Percentiles rank a stretch among this genome's conserved stretches.
Evolutionary conservation across 2,888 invertebrate species (phyloP).

Genomic region (Mycalesis mineus): DNA sequence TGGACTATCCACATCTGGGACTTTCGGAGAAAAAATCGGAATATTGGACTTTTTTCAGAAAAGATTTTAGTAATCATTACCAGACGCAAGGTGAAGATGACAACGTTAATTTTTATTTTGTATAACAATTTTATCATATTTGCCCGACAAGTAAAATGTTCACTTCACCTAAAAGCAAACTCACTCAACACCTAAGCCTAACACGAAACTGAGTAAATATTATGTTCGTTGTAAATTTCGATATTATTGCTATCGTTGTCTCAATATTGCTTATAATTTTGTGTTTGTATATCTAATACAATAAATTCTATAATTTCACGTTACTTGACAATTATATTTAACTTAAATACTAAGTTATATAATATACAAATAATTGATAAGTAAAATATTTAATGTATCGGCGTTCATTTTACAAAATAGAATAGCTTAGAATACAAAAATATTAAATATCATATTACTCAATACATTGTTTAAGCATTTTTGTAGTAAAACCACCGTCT

Average conservation of each 20-base stretch:
- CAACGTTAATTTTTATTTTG: too few species aligned
- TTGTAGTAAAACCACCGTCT: background rate
- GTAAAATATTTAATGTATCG: slow-evolving; percentile 8
- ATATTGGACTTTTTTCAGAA: too few species aligned
- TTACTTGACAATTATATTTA: background rate
- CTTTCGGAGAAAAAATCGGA: too few species aligned
- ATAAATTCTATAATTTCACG: slow-evolving; percentile 1
- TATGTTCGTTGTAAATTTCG: slow-evolving; percentile 54
- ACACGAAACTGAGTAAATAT: slow-evolving; percentile 46
- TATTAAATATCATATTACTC: slow-evolving; percentile 12
- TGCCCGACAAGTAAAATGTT: background rate
- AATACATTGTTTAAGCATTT: slow-evolving; percentile 2
- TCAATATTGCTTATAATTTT: slow-evolving; percentile 37
- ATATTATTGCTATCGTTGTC: slow-evolving; percentile 56
- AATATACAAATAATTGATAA: background rate
- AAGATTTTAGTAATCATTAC: too few species aligned
- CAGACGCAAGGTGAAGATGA: too few species aligned
- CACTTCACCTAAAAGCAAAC: slow-evolving; percentile 9
- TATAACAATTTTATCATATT: background rate
- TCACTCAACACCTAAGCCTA: slow-evolving; percentile 10
- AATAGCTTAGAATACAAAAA: slow-evolving; percentile 9
- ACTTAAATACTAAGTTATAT: slow-evolving; percentile 12
- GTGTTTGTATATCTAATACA: slow-evolving; percentile 3
- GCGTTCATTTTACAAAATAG: background rate
- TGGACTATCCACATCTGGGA: too few species aligned